A percentile compares a stretch with the other conserved stretches of the same genome.
These are phyloP conservation scores for Phenganax stokvisi DNA, from an alignment of 92 coral and sea anemone genomes.

Conservation along the genomic window DNA sequence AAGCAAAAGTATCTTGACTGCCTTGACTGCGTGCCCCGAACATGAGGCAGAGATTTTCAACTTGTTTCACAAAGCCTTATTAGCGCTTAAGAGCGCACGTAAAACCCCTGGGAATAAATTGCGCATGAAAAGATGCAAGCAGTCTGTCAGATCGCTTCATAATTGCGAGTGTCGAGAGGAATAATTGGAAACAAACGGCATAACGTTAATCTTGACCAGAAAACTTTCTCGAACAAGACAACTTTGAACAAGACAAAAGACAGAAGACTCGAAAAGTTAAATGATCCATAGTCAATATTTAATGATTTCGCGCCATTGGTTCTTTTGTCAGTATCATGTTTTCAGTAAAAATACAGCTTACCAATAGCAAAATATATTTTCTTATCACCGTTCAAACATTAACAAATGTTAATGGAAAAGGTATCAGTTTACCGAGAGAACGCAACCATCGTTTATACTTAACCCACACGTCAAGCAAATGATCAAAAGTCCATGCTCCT, in stretches of 20 bases:
- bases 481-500: neutral
- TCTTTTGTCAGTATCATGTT: neutral
- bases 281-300: conserved; percentile 31
- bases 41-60: conserved; percentile 10
- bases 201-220: neutral
- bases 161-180: conserved; percentile 33
- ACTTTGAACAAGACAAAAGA: conserved; percentile 14
- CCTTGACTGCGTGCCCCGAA: neutral
- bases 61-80: conserved; percentile 12
- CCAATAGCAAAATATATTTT: neutral
- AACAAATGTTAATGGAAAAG: conserved; percentile 9
- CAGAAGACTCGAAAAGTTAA: conserved; percentile 22
- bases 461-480: conserved; percentile 11
- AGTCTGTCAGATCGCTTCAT: conserved; percentile 20
- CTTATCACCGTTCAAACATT: neutral
- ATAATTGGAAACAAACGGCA: conserved; percentile 32
- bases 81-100: neutral
- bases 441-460: neutral
- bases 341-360: conserved; percentile 19
- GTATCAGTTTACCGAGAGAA: neutral
- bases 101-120: conserved; percentile 33
- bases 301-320: conserved; percentile 28
- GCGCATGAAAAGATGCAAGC: conserved; percentile 20
- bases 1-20: neutral
- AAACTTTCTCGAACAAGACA: neutral